These are phyloP conservation scores for Sceliomorpha sp. DNA, from an alignment of 2,888 invertebrate species.

Conservation along the genomic window DNA sequence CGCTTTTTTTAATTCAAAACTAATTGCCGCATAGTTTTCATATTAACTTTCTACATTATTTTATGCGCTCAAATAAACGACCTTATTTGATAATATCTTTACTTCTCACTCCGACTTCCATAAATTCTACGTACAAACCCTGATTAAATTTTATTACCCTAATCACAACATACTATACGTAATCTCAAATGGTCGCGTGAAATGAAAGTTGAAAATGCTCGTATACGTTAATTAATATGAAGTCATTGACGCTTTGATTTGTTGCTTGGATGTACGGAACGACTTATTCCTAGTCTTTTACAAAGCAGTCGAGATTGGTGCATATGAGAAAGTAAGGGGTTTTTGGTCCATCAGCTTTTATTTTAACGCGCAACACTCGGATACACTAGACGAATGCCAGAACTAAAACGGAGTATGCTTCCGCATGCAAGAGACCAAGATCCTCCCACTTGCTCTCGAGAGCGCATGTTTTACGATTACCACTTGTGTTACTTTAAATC, in stretches of 20 bases:
- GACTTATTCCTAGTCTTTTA: too few relatives aligned
- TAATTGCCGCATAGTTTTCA: too few relatives aligned
- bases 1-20: too few relatives aligned
- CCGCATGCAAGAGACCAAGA: background rate
- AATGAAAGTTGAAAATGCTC: slow-evolving; percentile 8
- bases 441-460: slow-evolving; percentile 1
- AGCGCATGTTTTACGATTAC: slow-evolving; percentile 7
- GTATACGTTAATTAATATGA: slow-evolving; percentile 21
- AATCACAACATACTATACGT: too few relatives aligned
- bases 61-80: too few relatives aligned
- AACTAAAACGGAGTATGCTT: slow-evolving; percentile 61
- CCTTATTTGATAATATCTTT: too few relatives aligned
- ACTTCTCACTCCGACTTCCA: too few relatives aligned
- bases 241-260: slow-evolving; percentile 6
- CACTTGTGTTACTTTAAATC: slow-evolving; percentile 12
- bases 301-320: slow-evolving; percentile 20
- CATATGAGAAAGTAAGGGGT: slow-evolving; percentile 66
- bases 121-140: too few relatives aligned
- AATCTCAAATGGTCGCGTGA: background rate
- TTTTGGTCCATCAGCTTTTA: slow-evolving; percentile 62
- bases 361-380: slow-evolving; percentile 54
- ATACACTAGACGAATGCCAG: slow-evolving; percentile 49
- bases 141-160: too few relatives aligned
- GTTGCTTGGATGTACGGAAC: background rate
- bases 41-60: too few relatives aligned